phyloP scores from a whole-genome alignment of 2,113 vertebrate genomes.

The Synodontis membranacea region DNA sequence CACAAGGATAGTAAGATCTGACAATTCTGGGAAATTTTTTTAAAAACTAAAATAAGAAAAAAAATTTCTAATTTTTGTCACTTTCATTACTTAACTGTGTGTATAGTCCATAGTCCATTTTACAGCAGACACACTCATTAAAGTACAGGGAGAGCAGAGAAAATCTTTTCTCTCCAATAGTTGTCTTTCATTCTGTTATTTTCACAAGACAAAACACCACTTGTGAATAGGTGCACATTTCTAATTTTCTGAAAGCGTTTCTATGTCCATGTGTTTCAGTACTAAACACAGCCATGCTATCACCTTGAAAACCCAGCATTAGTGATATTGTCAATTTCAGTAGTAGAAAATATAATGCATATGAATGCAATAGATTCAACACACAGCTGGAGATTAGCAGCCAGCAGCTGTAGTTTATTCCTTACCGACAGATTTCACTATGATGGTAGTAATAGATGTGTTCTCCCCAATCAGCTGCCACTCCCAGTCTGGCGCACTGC shows the following conservation, averaged over 20 bases:
- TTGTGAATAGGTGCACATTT: background rate
- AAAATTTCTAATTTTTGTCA: too few relatives aligned
- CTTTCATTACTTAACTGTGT: too few relatives aligned
- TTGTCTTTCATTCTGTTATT: background rate
- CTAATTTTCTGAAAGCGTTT: background rate
- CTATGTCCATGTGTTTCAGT: background rate
- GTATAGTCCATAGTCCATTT: too few relatives aligned
- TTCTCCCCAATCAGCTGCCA: conserved; percentile 90
- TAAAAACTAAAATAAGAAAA: too few relatives aligned
- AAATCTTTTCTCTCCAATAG: background rate
- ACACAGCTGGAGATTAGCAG: background rate
- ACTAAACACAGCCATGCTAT: background rate
- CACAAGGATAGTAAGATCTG: too few relatives aligned
- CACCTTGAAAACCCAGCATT: background rate
- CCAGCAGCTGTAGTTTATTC: background rate
- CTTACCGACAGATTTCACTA: conserved; percentile 91
- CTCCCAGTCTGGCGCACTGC: conserved; percentile 72
- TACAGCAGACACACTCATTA: too few relatives aligned
- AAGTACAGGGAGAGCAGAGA: too few relatives aligned
- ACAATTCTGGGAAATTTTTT: too few relatives aligned
- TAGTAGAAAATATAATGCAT: background rate
- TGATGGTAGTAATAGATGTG: conserved; percentile 72
- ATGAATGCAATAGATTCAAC: background rate
- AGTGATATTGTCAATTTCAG: conserved; percentile 3
- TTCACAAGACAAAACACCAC: background rate